Evolutionary conservation across 2,888 invertebrate genomes (phyloP).

Genomic region (Agrilus mali): DNA sequence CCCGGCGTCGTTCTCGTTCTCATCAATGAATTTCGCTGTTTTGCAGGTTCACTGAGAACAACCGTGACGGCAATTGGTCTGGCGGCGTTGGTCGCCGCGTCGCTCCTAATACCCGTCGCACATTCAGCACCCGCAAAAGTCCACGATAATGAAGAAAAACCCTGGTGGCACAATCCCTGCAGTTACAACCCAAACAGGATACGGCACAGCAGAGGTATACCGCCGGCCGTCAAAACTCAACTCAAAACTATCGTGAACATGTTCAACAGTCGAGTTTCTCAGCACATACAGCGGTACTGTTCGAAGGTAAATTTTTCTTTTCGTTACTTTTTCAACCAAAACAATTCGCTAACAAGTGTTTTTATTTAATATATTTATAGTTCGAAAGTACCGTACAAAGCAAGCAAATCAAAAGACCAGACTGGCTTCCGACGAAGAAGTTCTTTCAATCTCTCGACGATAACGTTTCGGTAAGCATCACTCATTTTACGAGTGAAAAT

Average conservation of each 20-base stretch:
- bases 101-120: no score
- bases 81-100: no score
- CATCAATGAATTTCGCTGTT: no score
- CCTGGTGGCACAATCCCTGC: conserved; percentile 11
- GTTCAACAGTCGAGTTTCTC: conserved; percentile 1
- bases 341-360: background rate
- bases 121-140: no score
- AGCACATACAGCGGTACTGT: conserved; percentile 3
- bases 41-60: no score
- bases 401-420: conserved; percentile 4
- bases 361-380: conserved; percentile 2
- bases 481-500: no score
- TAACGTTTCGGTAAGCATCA: conserved; percentile 5
- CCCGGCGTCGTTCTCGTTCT: no score
- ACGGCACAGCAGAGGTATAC: conserved; percentile 7
- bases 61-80: no score
- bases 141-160: background rate
- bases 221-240: conserved; percentile 3
- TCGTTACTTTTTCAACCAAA: no score
- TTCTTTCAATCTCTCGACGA: conserved; percentile 6
- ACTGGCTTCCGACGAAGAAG: conserved; percentile 8
- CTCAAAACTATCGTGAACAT: conserved; percentile 3
- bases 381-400: conserved; percentile 5
- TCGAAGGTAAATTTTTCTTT: conserved; percentile 4
- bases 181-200: conserved; percentile 4